Evolutionary conservation across 2,797 vertebrate species (phyloP).

Genomic region (Schizothorax lantsangensis): DNA sequence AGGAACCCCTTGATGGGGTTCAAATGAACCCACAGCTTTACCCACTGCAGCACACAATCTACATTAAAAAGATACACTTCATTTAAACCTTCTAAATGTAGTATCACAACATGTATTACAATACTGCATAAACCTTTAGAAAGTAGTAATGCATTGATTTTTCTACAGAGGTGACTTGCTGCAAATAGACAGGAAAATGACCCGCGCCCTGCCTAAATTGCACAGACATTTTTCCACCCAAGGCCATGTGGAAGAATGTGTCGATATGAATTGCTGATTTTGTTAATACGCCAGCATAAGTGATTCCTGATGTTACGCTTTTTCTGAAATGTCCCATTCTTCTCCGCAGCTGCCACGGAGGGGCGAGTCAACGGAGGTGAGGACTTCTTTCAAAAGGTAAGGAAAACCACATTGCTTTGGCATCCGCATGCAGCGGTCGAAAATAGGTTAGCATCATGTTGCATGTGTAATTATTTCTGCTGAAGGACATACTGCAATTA

Average conservation of each 20-base stretch:
- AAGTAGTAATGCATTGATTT: slow-evolving; percentile 21
- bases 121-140: slow-evolving; percentile 24
- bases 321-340: slow-evolving; percentile 57
- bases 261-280: slow-evolving; percentile 55
- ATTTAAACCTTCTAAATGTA: slow-evolving; percentile 37
- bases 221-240: slow-evolving; percentile 39
- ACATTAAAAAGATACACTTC: slow-evolving; percentile 18
- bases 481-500: slow-evolving; percentile 36
- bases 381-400: slow-evolving; percentile 93
- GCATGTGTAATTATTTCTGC: slow-evolving; percentile 41
- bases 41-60: not conserved
- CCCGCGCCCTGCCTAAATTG: slow-evolving; percentile 32
- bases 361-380: slow-evolving; percentile 89
- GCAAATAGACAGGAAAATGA: slow-evolving; percentile 40
- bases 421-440: not conserved
- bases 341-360: slow-evolving; percentile 86
- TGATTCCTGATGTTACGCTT: slow-evolving; percentile 59
- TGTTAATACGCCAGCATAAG: slow-evolving; percentile 53
- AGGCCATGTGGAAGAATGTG: slow-evolving; percentile 52
- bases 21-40: not conserved
- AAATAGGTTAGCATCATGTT: slow-evolving; percentile 53
- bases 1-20: not conserved
- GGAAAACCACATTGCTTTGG: slow-evolving; percentile 56
- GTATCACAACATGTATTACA: slow-evolving; percentile 3
- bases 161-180: slow-evolving; percentile 28